Conservation (phyloP, 2,797 vertebrate species). For the Avahi laniger region DNA sequence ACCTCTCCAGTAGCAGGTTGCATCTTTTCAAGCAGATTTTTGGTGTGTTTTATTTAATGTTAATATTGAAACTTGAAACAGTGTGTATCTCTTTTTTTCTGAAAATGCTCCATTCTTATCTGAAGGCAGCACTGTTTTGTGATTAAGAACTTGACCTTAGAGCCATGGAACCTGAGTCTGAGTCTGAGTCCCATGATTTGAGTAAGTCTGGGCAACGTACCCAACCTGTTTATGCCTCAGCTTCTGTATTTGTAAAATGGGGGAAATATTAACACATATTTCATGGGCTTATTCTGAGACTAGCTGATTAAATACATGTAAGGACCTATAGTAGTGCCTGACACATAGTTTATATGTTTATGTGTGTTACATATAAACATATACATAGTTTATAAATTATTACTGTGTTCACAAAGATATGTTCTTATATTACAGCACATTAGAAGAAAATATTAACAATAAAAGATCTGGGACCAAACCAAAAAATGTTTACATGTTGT, state of each 20-base stretch:
- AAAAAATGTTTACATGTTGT: not conserved
- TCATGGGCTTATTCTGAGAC: not conserved
- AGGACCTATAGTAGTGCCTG: not conserved
- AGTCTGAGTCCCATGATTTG: not conserved
- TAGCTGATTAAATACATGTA: not conserved
- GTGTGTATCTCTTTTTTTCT: not conserved
- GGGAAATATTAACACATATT: not conserved
- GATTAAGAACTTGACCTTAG: not conserved
- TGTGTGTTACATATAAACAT: no score
- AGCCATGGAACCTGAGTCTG: not conserved
- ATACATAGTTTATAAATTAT: no score
- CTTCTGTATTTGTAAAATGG: not conserved
- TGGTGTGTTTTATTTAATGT: not conserved
- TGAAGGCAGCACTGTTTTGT: not conserved
- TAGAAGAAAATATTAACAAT: not conserved
- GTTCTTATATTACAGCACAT: not conserved
- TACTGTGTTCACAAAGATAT: not conserved
- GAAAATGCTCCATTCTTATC: not conserved
- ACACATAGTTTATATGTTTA: not conserved
- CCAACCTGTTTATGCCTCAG: not conserved
- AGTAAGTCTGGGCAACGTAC: not conserved
- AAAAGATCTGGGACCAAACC: not conserved
- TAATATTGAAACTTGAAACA: not conserved
- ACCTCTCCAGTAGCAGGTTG: fast-evolving
- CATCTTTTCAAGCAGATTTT: not conserved